Evolutionary conservation across 2,888 invertebrate genomes (phyloP).

Genomic region (Scelioninae gen. 2): DNA sequence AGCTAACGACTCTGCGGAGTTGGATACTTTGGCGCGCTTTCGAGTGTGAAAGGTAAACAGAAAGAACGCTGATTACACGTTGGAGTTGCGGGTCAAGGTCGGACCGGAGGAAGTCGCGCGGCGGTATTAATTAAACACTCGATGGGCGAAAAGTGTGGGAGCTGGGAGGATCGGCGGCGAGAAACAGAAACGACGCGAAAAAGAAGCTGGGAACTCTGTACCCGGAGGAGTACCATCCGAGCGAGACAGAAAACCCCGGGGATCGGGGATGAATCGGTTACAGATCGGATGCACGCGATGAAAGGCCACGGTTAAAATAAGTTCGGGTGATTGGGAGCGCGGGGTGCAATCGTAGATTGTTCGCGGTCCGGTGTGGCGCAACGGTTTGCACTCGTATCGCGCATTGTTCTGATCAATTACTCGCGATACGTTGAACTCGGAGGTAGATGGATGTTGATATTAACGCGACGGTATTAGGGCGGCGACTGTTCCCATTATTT

Average conservation of each 20-base stretch:
- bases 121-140: conserved; percentile 49
- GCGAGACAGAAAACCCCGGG: conserved; percentile 27
- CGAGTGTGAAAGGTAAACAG: conserved; percentile 10
- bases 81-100: conserved; percentile 54
- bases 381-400: conserved; percentile 42
- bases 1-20: conserved; percentile 16
- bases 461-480: neutral
- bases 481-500: conserved; percentile 35
- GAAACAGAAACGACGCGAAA: conserved; percentile 16
- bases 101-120: conserved; percentile 14
- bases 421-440: conserved; percentile 36
- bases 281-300: conserved; percentile 43
- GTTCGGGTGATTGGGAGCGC: conserved; percentile 32
- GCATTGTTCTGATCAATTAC: conserved; percentile 41
- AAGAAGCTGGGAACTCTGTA: conserved; percentile 59
- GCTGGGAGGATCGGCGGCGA: conserved; percentile 8
- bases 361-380: conserved; percentile 2
- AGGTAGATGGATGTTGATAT: conserved; percentile 41
- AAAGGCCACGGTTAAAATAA: conserved; percentile 40
- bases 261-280: no score
- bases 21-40: neutral
- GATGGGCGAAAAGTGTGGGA: no score
- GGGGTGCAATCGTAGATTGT: conserved; percentile 14
- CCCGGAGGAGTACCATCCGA: conserved; percentile 19
- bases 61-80: conserved; percentile 36